These are phyloP conservation scores for Turnix velox DNA, from an alignment of 2,113 vertebrate species.

Conservation along the genomic window DNA sequence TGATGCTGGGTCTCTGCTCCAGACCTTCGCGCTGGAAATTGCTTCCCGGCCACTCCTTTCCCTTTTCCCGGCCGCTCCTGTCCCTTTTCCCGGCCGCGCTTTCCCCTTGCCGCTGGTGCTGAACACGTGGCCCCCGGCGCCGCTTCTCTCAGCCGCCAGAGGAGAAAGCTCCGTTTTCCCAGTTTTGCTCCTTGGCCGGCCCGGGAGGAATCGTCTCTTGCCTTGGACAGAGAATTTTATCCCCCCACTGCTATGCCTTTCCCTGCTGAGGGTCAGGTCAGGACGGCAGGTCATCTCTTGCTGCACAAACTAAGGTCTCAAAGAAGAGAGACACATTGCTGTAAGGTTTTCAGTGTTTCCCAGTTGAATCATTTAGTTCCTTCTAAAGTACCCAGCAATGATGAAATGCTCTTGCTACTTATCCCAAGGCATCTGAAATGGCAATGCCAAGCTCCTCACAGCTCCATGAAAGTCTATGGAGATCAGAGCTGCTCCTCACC, in stretches of 20 bases:
- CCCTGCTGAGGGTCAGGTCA: background rate
- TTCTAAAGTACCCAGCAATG: background rate
- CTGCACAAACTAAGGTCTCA: background rate
- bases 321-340: fast-evolving
- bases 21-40: fast-evolving
- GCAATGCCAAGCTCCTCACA: background rate
- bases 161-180: background rate
- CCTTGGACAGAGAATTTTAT: fast-evolving
- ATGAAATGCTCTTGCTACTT: background rate
- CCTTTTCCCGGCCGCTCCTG: background rate
- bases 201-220: fast-evolving
- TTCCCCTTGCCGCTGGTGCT: background rate
- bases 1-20: fast-evolving
- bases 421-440: background rate
- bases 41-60: background rate
- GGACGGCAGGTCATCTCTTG: fast-evolving
- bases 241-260: fast-evolving
- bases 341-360: background rate
- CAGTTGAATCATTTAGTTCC: fast-evolving
- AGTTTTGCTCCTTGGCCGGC: background rate
- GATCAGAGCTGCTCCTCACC: background rate
- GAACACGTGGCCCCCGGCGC: background rate
- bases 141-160: background rate
- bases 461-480: fast-evolving
- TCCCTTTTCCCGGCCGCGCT: background rate